Evolutionary conservation across 2,113 vertebrate species (phyloP).

Genomic region (Nibea albiflora): DNA sequence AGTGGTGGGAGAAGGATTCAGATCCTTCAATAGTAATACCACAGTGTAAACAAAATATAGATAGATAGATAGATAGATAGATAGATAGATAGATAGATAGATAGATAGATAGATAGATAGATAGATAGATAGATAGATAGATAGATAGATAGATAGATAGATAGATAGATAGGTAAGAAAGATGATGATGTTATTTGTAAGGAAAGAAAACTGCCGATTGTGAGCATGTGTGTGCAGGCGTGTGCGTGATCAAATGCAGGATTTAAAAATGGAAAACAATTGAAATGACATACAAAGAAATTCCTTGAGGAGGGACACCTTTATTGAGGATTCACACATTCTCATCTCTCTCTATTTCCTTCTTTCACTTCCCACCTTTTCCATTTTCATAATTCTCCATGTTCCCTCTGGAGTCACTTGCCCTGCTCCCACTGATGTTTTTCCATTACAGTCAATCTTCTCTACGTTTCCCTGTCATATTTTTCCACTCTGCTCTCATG

Average conservation of each 20-base stretch:
- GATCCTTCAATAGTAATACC: no score
- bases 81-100: no score
- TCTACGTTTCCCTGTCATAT: slow-evolving; percentile 15
- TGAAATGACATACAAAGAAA: not conserved
- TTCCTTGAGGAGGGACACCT: slow-evolving; percentile 23
- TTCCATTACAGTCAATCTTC: slow-evolving; percentile 23
- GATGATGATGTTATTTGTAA: slow-evolving; percentile 9
- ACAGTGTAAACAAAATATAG: no score
- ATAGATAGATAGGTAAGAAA: not conserved
- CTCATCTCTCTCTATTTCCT: slow-evolving; percentile 13
- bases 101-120: no score
- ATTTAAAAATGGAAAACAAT: not conserved
- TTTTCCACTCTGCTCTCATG: slow-evolving; percentile 8
- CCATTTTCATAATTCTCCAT: slow-evolving; percentile 19
- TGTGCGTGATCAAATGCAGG: not conserved
- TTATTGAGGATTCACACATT: slow-evolving; percentile 37
- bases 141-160: no score
- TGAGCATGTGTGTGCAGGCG: not conserved
- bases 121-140: no score
- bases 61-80: no score
- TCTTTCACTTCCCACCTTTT: slow-evolving; percentile 42
- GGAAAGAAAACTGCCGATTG: not conserved
- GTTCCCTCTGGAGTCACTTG: slow-evolving; percentile 2
- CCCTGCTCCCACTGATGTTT: not conserved
- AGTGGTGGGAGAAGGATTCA: not conserved